Evolutionary conservation across 2,888 invertebrate genomes (phyloP).

Genomic region (Allolobophora icterica): DNA sequence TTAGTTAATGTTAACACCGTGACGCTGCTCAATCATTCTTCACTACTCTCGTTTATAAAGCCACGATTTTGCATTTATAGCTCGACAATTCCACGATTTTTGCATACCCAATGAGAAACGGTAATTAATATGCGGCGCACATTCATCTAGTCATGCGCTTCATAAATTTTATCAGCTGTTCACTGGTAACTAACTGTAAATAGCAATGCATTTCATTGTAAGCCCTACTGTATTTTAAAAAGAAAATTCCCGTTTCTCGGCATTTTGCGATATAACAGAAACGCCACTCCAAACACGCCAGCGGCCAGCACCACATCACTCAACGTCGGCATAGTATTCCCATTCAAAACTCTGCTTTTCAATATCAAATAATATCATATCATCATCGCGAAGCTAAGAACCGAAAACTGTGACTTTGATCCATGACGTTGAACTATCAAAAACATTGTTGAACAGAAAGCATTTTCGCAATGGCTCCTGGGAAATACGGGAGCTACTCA

Average conservation of each 20-base stretch:
- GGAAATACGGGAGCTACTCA: neutral
- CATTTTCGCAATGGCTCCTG: neutral
- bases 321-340: neutral
- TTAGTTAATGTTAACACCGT: neutral
- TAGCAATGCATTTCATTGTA: neutral
- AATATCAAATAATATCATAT: neutral
- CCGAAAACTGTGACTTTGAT: neutral
- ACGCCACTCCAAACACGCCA: neutral
- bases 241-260: neutral
- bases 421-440: neutral
- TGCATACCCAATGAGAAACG: neutral
- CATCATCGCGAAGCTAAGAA: neutral
- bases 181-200: neutral
- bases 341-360: neutral
- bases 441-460: neutral
- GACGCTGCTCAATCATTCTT: neutral
- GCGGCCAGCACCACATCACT: neutral
- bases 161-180: neutral
- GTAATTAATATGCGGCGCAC: neutral
- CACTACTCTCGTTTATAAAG: neutral
- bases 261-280: slow-evolving; percentile 4
- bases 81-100: too few species aligned
- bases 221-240: neutral
- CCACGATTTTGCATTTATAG: neutral
- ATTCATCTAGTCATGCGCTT: neutral